Conservation (phyloP, 1,140 invertebrate species). For the Anagrus nilaparvatae region DNA sequence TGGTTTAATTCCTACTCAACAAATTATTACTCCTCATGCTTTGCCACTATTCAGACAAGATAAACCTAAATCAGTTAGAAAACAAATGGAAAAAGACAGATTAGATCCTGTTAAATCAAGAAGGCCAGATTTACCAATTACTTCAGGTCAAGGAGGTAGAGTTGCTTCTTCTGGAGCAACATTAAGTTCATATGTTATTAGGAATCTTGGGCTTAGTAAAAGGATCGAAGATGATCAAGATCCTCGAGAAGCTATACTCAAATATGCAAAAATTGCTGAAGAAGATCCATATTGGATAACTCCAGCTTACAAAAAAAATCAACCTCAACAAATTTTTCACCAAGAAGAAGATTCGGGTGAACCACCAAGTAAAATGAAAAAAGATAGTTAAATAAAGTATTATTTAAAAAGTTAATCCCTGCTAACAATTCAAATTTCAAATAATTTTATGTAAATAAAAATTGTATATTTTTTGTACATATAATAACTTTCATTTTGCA, state of each 20-base stretch:
- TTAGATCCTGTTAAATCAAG: conserved; percentile 87
- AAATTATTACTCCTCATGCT: conserved; percentile 96
- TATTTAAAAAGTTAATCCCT: no score
- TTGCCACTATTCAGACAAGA: conserved; percentile 92
- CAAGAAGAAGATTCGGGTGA: conserved; percentile 45
- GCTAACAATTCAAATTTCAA: no score
- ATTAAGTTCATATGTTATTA: conserved; percentile 92
- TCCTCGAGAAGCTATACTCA: conserved; percentile 92
- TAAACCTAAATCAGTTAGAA: conserved; percentile 76
- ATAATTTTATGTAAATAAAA: no score
- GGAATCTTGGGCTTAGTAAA: conserved; percentile 89
- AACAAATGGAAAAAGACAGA: conserved; percentile 85
- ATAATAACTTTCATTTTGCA: no score
- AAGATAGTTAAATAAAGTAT: no score
- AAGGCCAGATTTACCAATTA: conserved; percentile 94
- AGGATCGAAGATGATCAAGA: conserved; percentile 92
- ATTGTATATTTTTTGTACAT: no score
- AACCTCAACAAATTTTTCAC: conserved; percentile 70
- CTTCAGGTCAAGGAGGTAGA: conserved; percentile 71
- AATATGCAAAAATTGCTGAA: conserved; percentile 91
- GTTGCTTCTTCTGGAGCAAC: conserved; percentile 93
- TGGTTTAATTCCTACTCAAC: conserved; percentile 80
- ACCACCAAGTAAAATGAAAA: conserved; percentile 40
- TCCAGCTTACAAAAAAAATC: conserved; percentile 79
- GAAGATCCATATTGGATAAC: conserved; percentile 96